Evolutionary conservation across 2,888 invertebrate species (phyloP).

Genomic region (Drosophila atroscutellata): DNA sequence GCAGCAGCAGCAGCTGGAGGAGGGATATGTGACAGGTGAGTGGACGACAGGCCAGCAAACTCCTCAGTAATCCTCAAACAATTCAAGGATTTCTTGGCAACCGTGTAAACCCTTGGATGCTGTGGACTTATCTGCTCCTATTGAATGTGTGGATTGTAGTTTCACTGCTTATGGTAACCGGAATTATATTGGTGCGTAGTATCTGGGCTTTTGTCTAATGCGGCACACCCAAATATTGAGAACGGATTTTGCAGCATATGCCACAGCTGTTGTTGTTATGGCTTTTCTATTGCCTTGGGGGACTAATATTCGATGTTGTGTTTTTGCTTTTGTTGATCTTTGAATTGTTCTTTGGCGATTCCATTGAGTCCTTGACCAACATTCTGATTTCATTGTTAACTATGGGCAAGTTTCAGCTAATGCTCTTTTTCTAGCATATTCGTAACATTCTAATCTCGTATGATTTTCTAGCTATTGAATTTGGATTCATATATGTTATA

Average conservation of each 20-base stretch:
- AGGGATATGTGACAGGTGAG: conserved; percentile 17
- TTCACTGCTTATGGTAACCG: conserved; percentile 55
- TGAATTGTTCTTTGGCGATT: conserved; percentile 56
- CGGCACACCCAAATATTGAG: not conserved
- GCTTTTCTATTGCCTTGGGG: conserved; percentile 53
- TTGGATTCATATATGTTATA: conserved; percentile 56
- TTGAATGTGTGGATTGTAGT: conserved; percentile 61
- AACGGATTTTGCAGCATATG: conserved; percentile 33
- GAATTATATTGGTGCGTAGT: conserved; percentile 56
- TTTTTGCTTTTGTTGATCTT: conserved; percentile 49
- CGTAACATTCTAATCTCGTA: not conserved
- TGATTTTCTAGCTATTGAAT: conserved; percentile 47
- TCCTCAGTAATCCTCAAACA: conserved; percentile 15
- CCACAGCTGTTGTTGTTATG: conserved; percentile 53
- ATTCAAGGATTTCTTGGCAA: conserved; percentile 24
- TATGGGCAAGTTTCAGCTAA: conserved; percentile 39
- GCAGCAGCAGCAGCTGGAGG: conserved; percentile 11
- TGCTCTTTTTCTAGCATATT: not conserved
- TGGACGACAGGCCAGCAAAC: not conserved
- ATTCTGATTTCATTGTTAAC: conserved; percentile 65
- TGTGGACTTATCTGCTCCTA: conserved; percentile 62
- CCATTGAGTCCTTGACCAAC: conserved; percentile 65
- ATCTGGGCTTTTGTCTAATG: not conserved
- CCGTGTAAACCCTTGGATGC: conserved; percentile 25
- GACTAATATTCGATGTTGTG: conserved; percentile 50